Base-by-base conservation (phyloP, 2,797 vertebrate genomes). In the Rhinichthys osculus region DNA sequence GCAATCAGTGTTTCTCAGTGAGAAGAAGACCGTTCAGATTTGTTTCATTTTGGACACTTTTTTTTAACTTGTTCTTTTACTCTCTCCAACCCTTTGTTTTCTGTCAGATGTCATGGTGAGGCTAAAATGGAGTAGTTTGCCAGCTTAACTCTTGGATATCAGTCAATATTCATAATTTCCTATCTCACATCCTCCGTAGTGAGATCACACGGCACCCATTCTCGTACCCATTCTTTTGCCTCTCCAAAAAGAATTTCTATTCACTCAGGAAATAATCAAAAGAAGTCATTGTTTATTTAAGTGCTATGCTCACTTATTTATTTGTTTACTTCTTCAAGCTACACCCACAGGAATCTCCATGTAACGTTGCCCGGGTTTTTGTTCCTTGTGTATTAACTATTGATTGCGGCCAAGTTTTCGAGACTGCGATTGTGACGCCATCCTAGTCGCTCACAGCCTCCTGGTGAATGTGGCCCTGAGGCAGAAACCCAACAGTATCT, bases 401-500 rank as follows among this genome's bases (percentile, higher is more conserved):
- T 89, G 85, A 93, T 91, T 81, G 38, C 27, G 7, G 67, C 77
- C 84, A 80, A 52, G 77, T 64, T 80, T 79, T 85, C 10, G 47
- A 80, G 67, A 50, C 64, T 33, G 84, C 72, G 40, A 16, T 47
- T 50, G 77, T 42, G 79, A 80, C 83, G 88, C 57, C 80, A 83
- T 67, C 84, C 74, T 86, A 89, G 86, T 76, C 23, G 38, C 83
- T 91, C 27, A 17, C 77, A 87, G 88, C 84, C 88, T 77, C 54
- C 70, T 87, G 66, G 74, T 82, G 67, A 87, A 69, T 52, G 74
- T 85, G 21, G 84, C 87, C 90, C 38, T 67, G 86, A 90, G 88
- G 87, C 87, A 87, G 86, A 89, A 86, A 77, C 88, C 74, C 86
- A 89, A 87, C 85, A 89, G 86, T 78, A 88, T 89, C 70, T 44